Percentiles rank a stretch among this genome's conserved stretches.
phyloP scores from a whole-genome alignment of 2,888 invertebrate genomes.

The Diadegma fenestrale region DNA sequence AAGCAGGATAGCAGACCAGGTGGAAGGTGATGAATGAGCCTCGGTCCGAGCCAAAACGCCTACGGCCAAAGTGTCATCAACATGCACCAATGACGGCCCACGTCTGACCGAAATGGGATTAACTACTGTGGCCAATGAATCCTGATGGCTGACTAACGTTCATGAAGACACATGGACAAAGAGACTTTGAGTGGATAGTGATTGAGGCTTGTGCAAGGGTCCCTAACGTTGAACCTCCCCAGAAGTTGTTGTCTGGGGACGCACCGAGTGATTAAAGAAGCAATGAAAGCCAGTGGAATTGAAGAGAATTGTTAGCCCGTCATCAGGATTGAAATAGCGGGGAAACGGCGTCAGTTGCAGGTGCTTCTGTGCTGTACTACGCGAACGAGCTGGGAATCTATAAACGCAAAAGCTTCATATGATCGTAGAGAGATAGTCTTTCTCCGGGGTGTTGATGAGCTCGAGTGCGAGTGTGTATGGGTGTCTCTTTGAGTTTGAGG shows the following conservation, averaged over 20 bases:
- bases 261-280: neutral
- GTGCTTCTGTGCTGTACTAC: neutral
- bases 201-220: neutral
- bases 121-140: neutral
- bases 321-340: neutral
- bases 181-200: neutral
- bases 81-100: neutral
- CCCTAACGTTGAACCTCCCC: neutral
- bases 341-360: neutral
- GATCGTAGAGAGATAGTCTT: conserved; percentile 6
- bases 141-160: conserved; percentile 12
- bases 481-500: conserved; percentile 10
- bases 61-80: neutral
- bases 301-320: neutral
- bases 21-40: conserved; percentile 19
- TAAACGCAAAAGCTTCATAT: conserved; percentile 19
- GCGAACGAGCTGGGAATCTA: neutral
- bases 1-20: conserved; percentile 4
- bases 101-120: neutral
- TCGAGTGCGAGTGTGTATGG: conserved; percentile 1
- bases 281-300: neutral
- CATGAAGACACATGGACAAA: neutral
- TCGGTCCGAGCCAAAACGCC: neutral
- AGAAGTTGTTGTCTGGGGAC: neutral
- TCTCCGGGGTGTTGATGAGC: neutral